A percentile compares a stretch with the other conserved stretches of the same genome.
Evolutionary conservation across 2,888 invertebrate species (phyloP).

Genomic region (Ophioninae sp.): DNA sequence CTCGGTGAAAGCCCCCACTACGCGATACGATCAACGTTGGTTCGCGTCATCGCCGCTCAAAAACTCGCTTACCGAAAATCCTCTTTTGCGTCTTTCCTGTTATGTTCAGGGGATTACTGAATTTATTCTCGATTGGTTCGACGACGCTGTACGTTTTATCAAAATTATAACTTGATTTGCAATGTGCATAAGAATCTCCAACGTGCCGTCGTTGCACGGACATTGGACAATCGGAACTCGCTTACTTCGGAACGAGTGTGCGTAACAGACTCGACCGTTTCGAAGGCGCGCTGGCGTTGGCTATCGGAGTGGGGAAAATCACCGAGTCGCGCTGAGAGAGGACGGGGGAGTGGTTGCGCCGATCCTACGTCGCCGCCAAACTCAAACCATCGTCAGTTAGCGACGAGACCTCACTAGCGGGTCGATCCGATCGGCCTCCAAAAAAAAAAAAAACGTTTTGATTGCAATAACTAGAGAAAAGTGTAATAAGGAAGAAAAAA

Average conservation of each 20-base stretch:
- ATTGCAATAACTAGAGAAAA: neutral
- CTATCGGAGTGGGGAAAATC: neutral
- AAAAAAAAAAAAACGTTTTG: neutral
- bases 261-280: slow-evolving; percentile 1
- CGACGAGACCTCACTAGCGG: slow-evolving; percentile 23
- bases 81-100: neutral
- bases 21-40: slow-evolving; percentile 2
- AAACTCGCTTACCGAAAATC: neutral
- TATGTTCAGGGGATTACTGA: neutral
- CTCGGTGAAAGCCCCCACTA: slow-evolving; percentile 20
- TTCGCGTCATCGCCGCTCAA: neutral
- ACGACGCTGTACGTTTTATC: neutral
- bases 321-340: neutral
- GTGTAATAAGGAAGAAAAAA: neutral
- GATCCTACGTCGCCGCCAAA: neutral
- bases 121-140: neutral
- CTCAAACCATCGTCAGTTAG: slow-evolving; percentile 25
- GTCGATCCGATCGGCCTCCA: neutral
- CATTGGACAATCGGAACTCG: neutral
- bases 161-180: neutral
- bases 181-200: neutral
- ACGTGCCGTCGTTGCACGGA: neutral
- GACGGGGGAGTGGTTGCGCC: neutral
- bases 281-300: neutral
- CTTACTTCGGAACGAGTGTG: neutral